Evolutionary conservation across 1,140 invertebrate genomes (phyloP).

Genomic region (Himalopsyche phryganea): DNA sequence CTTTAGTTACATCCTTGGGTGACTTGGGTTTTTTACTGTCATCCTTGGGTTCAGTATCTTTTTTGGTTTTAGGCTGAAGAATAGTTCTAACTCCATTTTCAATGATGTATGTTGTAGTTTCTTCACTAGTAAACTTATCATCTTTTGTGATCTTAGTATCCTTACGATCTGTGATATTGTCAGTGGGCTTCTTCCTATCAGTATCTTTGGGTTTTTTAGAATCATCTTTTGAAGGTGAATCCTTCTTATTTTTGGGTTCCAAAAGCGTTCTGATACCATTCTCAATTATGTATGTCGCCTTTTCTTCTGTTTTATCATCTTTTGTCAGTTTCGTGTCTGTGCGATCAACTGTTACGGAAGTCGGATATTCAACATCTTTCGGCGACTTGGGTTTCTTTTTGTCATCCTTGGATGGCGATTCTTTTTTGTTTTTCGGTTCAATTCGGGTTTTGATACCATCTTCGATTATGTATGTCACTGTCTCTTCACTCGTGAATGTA

Average conservation of each 20-base stretch:
- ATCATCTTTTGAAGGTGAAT: neutral
- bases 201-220: neutral
- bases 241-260: slow-evolving; percentile 9
- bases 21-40: neutral
- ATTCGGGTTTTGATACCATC: neutral
- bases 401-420: neutral
- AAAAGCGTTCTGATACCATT: slow-evolving; percentile 17
- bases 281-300: slow-evolving; percentile 16
- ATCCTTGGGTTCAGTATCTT: neutral
- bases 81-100: neutral
- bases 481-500: neutral
- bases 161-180: neutral
- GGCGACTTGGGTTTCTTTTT: neutral
- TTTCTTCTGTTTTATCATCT: slow-evolving; percentile 6
- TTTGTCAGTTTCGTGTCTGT: neutral
- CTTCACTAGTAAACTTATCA: neutral
- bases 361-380: slow-evolving; percentile 1
- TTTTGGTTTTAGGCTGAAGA: neutral
- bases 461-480: neutral
- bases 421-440: neutral
- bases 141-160: neutral
- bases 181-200: neutral
- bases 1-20: slow-evolving; percentile 2
- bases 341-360: neutral
- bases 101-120: neutral